Base-by-base conservation (phyloP, 2,797 vertebrate genomes). In the Sarcophilus harrisii region DNA sequence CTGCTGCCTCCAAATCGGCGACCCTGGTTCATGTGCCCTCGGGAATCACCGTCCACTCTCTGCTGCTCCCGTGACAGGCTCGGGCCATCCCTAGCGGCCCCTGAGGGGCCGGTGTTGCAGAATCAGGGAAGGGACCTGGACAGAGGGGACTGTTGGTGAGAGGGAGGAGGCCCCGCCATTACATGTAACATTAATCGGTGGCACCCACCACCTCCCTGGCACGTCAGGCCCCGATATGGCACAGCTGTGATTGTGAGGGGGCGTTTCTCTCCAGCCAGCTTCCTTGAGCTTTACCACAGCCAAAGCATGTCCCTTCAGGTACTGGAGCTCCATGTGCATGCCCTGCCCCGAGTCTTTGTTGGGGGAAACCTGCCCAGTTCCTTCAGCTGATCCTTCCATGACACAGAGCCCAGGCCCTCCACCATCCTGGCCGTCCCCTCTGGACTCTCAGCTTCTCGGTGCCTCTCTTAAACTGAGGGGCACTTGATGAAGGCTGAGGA, bases 221-320 rank as follows among this genome's bases (percentile, higher is more conserved):
- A 11, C 3, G 0, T 5, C 8, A 6, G 3, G 14, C 14, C 9
- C 18, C n/a, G 4, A 24, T 10, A 4, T 45, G 21, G 8, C 66
- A 21, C 38, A 81, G n/a, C n/a, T 81, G n/a, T 4, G 66, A 81
- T 45, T 27, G 21, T 38, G 32, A 38, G n/a, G 18, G 16, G 66
- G 0, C 18, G 10, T 45, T 21, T 38, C 38, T 38, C 12, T 32
- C n/a, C 1, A 38, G 6, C 32, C 62, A 18, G 32, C 5, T 32
- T 38, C 12, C 30, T 30, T 60, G 59, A 11, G 29, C 59, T 60
- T 30, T 30, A 30, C 59, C 3, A 1, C 59, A 3, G 5, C 62
- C 62, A 6, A 49, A 49, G 49, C 49, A 49, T 4, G 4, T 12
- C 66, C 9, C n/a, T 21, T 21, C 5, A 6, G 58, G 58, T 6